Conservation (phyloP, 2,888 invertebrate species). For the Ochropleura plecta region DNA sequence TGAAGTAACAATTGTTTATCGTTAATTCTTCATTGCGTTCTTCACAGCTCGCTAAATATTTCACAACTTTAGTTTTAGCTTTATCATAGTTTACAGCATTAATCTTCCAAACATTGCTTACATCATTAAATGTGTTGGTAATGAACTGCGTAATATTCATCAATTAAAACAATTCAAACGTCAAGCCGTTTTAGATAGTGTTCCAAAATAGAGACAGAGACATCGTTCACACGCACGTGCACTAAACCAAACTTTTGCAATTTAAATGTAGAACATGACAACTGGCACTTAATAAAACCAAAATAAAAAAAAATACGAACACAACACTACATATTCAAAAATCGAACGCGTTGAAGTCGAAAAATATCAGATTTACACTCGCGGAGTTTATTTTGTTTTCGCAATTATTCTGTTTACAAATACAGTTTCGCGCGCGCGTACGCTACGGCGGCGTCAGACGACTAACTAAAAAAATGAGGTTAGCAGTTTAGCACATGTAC, state of each 20-base stretch:
- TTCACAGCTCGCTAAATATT: slow-evolving; percentile 2
- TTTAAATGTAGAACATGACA: slow-evolving; percentile 2
- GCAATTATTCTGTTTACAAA: slow-evolving; percentile 36
- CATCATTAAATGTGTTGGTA: background rate
- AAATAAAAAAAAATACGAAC: background rate
- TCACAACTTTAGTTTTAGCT: slow-evolving; percentile 49
- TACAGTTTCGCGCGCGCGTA: slow-evolving; percentile 36
- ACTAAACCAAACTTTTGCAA: slow-evolving; percentile 24
- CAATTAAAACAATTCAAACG: slow-evolving; percentile 25
- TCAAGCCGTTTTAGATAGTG: background rate
- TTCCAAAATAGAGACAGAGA: slow-evolving; percentile 15
- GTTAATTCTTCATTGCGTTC: background rate
- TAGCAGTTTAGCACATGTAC: slow-evolving; percentile 48
- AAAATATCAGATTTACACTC: background rate
- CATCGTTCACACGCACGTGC: slow-evolving; percentile 1
- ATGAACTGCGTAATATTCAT: slow-evolving; percentile 17
- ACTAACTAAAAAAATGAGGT: slow-evolving; percentile 56
- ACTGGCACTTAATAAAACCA: slow-evolving; percentile 35
- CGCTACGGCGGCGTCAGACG: slow-evolving; percentile 38
- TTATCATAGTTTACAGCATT: slow-evolving; percentile 7
- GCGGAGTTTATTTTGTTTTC: slow-evolving; percentile 41
- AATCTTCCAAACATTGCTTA: background rate
- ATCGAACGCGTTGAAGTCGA: slow-evolving; percentile 7
- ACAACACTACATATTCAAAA: slow-evolving; percentile 25
- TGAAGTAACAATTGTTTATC: background rate